phyloP scores from a whole-genome alignment of 2,113 vertebrate genomes.

The Megaptera novaeangliae region DNA sequence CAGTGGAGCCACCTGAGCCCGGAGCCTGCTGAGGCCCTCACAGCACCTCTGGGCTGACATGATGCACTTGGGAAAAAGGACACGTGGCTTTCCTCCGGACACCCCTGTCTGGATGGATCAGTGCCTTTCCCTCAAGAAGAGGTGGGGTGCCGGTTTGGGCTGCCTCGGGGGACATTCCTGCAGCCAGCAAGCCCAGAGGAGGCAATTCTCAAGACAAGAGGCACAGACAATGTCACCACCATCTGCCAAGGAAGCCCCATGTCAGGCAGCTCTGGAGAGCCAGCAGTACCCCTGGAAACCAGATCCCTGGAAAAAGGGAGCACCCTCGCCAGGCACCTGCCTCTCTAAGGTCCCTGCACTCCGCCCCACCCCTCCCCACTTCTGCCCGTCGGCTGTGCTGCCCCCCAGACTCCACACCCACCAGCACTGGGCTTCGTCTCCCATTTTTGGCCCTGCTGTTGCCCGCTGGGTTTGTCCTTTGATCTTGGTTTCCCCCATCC shows the following conservation, averaged over 20 bases:
- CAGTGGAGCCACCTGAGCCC: accelerated
- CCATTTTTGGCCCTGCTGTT: not conserved
- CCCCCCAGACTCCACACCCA: not conserved
- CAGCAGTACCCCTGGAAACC: accelerated
- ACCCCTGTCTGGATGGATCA: not conserved
- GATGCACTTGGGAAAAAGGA: no score
- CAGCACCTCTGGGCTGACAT: not conserved
- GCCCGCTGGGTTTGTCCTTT: not conserved
- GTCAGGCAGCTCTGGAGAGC: not conserved
- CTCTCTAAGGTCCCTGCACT: not conserved
- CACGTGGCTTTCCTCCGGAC: not conserved
- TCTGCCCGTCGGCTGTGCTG: not conserved
- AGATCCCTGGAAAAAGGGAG: no score
- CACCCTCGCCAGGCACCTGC: not conserved
- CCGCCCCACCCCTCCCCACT: not conserved
- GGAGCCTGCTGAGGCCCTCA: accelerated
- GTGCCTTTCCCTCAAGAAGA: not conserved
- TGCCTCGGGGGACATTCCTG: not conserved
- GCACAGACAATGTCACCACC: not conserved
- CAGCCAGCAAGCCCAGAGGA: not conserved
- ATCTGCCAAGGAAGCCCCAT: not conserved
- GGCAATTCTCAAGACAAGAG: not conserved
- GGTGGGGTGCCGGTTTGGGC: not conserved
- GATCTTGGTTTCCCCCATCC: not conserved
- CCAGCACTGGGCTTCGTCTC: not conserved